Evolutionary conservation across 2,888 invertebrate species (phyloP), one percentile per base, ranked within the genome.

Genomic region (Dorcus hopei): DNA sequence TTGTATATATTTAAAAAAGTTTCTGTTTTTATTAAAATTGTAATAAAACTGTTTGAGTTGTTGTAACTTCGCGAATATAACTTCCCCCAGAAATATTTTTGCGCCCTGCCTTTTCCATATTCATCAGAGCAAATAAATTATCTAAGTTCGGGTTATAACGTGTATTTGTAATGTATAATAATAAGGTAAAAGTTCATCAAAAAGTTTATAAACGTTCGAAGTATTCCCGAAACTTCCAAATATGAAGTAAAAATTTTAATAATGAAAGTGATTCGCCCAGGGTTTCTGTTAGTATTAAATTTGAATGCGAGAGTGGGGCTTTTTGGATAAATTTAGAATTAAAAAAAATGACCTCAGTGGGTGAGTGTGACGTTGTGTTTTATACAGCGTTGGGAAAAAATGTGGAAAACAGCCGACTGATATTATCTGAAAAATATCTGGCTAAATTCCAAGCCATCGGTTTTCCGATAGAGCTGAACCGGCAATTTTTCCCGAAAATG

Each of bases 401-500:
- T 11, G 19, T 45, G 23, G 9, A 45, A 45, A 42, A 42, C 14
- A 16, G 45, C 19, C 23, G 45, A 9, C 19, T 14, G 45, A 45
- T 45, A 19, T 19, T 45, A 45, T 45, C 45, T 19, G 19, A 45
- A 45, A 45, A 45, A 45, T 45, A 45, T 45, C 45, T 45, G 45
- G 45, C 45, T 45, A 45, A 45, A 45, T 45, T 45, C 45, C 45
- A 45, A 40, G 50, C 56, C 50, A 40, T 38, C 43, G 49, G 23
- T 23, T 56, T 56, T 41, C 26, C 42, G 16, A 50, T 26, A 26
- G 50, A 41, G 56, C 50, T 50, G 50, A 56, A 43, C 49, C 50
- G 40, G 48, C 50, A 56, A 56, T 56, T 56, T 56, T 56, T 50
- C 41, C 50, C 38, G 50, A 50, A 56, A 56, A 50, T 50, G 50